phyloP scores from a whole-genome alignment of 2,797 vertebrate genomes.

The Rhynchonycteris naso region DNA sequence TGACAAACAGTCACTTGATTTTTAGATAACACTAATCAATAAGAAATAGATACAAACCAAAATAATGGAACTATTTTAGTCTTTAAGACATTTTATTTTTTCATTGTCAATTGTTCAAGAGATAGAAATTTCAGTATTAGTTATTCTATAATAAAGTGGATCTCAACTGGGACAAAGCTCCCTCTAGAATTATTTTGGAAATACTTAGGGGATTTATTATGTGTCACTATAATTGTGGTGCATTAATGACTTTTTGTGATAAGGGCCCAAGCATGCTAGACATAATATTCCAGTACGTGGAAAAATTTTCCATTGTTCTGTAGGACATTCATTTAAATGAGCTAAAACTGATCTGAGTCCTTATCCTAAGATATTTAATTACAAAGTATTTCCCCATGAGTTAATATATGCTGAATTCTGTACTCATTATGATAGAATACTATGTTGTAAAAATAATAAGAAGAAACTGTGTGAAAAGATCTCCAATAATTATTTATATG shows the following conservation, averaged over 20 bases:
- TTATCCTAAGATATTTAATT: slow-evolving; percentile 2
- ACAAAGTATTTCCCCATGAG: neutral
- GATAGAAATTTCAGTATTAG: neutral
- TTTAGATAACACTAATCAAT: neutral
- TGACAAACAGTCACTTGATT: neutral
- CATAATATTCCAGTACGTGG: neutral
- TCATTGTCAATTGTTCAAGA: neutral
- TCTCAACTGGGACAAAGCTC: neutral
- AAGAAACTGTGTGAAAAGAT: neutral
- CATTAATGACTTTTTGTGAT: neutral
- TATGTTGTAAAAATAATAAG: slow-evolving; percentile 10
- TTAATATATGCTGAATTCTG: neutral
- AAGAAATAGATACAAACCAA: neutral
- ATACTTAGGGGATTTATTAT: neutral
- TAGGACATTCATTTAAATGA: neutral
- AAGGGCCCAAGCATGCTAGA: neutral
- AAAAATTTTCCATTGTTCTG: slow-evolving; percentile 2
- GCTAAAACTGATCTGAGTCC: neutral
- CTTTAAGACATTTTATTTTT: neutral
- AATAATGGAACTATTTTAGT: neutral
- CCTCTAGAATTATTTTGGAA: neutral
- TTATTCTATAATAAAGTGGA: neutral
- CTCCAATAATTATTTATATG: neutral
- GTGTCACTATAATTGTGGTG: neutral
- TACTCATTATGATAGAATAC: neutral